Percentiles rank a stretch among this genome's conserved stretches.
Evolutionary conservation across 2,888 invertebrate genomes (phyloP).

Genomic region (Diogma glabrata): DNA sequence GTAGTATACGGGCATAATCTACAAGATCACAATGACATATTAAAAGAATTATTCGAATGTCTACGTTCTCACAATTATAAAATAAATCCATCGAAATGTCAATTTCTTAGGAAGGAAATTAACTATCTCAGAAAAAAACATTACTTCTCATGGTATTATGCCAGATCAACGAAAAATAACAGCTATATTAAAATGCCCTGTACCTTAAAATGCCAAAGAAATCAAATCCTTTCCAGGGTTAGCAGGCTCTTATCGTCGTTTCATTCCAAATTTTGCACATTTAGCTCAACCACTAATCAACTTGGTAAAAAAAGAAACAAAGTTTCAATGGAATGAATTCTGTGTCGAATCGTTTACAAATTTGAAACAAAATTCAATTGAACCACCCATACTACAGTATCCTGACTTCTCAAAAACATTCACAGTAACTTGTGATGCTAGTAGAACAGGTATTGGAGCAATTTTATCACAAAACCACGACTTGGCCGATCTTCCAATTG

Average conservation of each 20-base stretch:
- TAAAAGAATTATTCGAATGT: background rate
- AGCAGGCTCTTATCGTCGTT: background rate
- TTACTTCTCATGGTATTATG: background rate
- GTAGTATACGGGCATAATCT: slow-evolving; percentile 3
- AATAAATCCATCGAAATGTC: too few relatives aligned
- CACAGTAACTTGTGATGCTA: too few relatives aligned
- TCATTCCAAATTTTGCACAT: background rate
- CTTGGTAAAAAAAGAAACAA: background rate
- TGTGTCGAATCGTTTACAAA: background rate
- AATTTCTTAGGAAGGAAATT: too few relatives aligned
- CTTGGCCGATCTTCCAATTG: too few relatives aligned
- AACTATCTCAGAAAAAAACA: too few relatives aligned
- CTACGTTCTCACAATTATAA: background rate
- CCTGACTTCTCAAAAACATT: too few relatives aligned
- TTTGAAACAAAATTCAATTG: too few relatives aligned
- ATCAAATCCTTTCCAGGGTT: background rate
- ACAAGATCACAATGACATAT: background rate
- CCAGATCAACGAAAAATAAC: background rate
- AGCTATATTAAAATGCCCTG: background rate
- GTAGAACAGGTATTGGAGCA: too few relatives aligned
- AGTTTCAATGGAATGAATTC: background rate
- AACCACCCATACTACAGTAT: too few relatives aligned
- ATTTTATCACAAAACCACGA: too few relatives aligned
- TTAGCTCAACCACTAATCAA: background rate
- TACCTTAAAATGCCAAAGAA: background rate